phyloP scores from a whole-genome alignment of 2,113 vertebrate genomes.

The Gnathonemus echidnorhynchus region DNA sequence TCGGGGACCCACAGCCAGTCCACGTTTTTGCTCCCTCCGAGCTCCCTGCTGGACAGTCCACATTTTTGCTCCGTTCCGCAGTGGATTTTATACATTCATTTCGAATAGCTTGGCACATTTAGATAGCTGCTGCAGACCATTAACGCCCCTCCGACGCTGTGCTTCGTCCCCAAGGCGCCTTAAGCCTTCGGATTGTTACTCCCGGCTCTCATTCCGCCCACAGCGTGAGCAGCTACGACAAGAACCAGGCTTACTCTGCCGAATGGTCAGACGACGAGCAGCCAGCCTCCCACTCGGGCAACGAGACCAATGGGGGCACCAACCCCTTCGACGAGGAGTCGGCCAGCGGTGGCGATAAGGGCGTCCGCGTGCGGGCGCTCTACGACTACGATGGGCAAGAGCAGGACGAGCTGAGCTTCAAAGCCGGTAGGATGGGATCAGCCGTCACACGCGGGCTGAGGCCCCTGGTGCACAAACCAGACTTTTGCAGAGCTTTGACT shows the following conservation, averaged over 20 bases:
- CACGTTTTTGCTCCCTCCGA: not conserved
- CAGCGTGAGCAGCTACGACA: slow-evolving; percentile 88
- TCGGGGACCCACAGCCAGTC: not conserved
- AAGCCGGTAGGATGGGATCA: slow-evolving; percentile 65
- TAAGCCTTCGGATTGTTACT: not conserved
- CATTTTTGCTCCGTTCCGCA: not conserved
- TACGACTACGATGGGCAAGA: slow-evolving; percentile 94
- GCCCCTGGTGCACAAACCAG: not conserved
- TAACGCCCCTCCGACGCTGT: not conserved
- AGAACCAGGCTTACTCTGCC: slow-evolving; percentile 70
- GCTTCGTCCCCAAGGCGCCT: not conserved
- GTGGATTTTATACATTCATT: not conserved
- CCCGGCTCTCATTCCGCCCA: slow-evolving; percentile 28
- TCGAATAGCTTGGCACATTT: not conserved
- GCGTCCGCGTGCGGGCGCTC: slow-evolving; percentile 80
- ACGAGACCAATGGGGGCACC: slow-evolving; percentile 74
- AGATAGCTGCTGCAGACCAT: not conserved
- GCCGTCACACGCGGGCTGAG: not conserved
- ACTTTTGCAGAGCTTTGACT: not conserved
- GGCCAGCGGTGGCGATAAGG: slow-evolving; percentile 39
- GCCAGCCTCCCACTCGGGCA: slow-evolving; percentile 65
- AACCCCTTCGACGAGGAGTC: slow-evolving; percentile 86
- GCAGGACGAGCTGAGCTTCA: slow-evolving; percentile 93
- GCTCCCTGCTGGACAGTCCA: not conserved
- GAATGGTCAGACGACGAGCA: slow-evolving; percentile 92